Evolutionary conservation across 2,888 invertebrate genomes (phyloP).

Genomic region (Drosophila fulvimacula): DNA sequence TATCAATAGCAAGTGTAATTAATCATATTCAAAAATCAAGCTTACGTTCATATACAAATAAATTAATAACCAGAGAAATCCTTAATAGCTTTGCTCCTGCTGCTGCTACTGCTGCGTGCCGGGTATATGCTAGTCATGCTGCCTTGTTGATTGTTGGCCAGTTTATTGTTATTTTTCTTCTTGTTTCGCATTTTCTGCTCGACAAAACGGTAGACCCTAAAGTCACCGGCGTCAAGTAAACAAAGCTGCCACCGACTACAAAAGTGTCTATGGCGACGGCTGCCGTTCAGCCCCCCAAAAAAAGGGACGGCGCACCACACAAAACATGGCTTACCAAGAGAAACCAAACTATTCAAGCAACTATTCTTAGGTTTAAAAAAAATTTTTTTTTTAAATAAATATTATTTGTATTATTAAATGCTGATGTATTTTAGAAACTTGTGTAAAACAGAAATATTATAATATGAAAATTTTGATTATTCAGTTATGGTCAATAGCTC

Average conservation of each 20-base stretch:
- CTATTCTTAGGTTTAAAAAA: background rate
- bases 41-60: too few species aligned
- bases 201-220: constrained; percentile 67
- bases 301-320: constrained; percentile 29
- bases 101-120: background rate
- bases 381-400: too few species aligned
- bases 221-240: constrained; percentile 70
- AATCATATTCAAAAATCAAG: too few species aligned
- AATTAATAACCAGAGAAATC: background rate
- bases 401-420: background rate
- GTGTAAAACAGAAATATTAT: too few species aligned
- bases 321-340: background rate
- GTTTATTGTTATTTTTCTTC: constrained; percentile 38
- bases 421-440: too few species aligned
- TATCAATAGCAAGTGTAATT: too few species aligned
- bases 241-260: constrained; percentile 44
- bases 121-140: background rate
- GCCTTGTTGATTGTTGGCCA: background rate
- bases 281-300: constrained; percentile 17
- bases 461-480: too few species aligned
- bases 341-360: background rate
- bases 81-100: background rate
- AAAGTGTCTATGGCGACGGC: constrained; percentile 40
- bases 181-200: constrained; percentile 59
- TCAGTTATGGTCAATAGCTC: too few species aligned